Evolutionary conservation across 1,140 invertebrate genomes (phyloP), one percentile per base, ranked within the genome.

Genomic region (Mactra quadrangularis): DNA sequence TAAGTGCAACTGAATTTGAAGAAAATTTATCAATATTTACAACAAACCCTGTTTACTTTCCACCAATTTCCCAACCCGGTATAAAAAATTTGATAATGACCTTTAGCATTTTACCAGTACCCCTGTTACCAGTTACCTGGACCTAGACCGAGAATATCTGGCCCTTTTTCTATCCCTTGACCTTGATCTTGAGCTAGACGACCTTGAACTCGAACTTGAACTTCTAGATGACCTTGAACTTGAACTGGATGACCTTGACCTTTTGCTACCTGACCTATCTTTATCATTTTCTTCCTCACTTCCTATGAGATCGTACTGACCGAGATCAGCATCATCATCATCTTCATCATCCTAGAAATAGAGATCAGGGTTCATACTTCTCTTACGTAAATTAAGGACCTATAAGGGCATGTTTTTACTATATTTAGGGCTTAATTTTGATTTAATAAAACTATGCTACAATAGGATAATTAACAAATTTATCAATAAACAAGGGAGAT

Each of bases 281-380:
- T 85, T 55, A 17, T 75, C 76, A 31, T 50, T 15, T 15, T 41
- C 53, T 3, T 83, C 53, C 15, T 81, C 84, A 75, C 81, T 79
- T 88, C 95, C 96, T 90, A 95, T 96, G 50, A 97, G 93, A 92
- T 97, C 96, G 89, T 97, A 97, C 91, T 97, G 96, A n/a, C 96
- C 96, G 75, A 97, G 92, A 93, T 97, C 96, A 50, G 19, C 87
- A 76, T 88, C 87, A 53, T 89, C 87, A 81, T 89, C 88, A 72
- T 87, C 86, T 52, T 83, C 82, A 9, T 84, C 66, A 15, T 68
- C 64, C 11, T 68, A 2, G 15, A 41, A 7, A 41, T 55, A 55
- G 25, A 4, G 19, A n/a, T 7, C n/a, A 55, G 19, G 19, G 9
- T 50, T 50, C 19, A 50, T 9, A 19, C 19, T 11, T 11, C 45